A percentile compares a stretch with the other conserved stretches of the same genome.
Conservation (phyloP, 2,113 vertebrate species). For the Ophiodon elongatus region DNA sequence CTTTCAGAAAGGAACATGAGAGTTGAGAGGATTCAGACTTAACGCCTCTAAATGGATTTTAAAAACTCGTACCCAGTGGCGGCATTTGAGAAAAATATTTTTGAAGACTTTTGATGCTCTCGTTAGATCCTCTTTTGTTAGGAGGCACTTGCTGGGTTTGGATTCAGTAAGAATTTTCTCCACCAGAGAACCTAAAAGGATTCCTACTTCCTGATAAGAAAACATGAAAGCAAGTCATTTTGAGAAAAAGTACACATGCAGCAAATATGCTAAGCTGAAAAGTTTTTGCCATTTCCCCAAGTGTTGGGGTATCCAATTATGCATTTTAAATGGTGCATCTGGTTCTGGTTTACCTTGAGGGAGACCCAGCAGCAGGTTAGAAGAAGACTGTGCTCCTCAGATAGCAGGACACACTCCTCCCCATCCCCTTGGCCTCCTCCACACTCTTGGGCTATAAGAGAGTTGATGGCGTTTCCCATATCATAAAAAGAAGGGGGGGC, state of each 20-base stretch:
- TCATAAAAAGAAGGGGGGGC: conserved; percentile 90
- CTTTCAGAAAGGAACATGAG: not conserved
- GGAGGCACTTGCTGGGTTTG: conserved; percentile 4
- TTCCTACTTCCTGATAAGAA: conserved; percentile 82
- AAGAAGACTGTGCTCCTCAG: conserved; percentile 90
- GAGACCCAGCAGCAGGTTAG: conserved; percentile 95
- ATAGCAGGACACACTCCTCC: conserved; percentile 86
- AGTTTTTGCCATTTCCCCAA: not conserved
- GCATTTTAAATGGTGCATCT: not conserved
- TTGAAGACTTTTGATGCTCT: conserved; percentile 84
- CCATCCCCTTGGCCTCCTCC: conserved; percentile 50
- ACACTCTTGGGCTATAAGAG: conserved; percentile 83
- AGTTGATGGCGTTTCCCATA: conserved; percentile 91
- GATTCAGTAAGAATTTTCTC: conserved; percentile 77
- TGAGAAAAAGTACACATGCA: not conserved
- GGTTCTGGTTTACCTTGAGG: conserved; percentile 84
- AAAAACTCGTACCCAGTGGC: conserved; percentile 88
- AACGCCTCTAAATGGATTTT: not conserved
- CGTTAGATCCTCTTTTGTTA: conserved; percentile 77
- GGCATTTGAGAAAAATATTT: conserved; percentile 90
- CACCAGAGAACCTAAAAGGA: conserved; percentile 85
- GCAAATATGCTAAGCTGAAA: not conserved
- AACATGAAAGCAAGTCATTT: not conserved
- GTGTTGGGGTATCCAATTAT: not conserved
- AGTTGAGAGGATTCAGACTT: not conserved